Evolutionary conservation across 2,797 vertebrate genomes (phyloP).

Genomic region (Cryptoblepharus egeriae): DNA sequence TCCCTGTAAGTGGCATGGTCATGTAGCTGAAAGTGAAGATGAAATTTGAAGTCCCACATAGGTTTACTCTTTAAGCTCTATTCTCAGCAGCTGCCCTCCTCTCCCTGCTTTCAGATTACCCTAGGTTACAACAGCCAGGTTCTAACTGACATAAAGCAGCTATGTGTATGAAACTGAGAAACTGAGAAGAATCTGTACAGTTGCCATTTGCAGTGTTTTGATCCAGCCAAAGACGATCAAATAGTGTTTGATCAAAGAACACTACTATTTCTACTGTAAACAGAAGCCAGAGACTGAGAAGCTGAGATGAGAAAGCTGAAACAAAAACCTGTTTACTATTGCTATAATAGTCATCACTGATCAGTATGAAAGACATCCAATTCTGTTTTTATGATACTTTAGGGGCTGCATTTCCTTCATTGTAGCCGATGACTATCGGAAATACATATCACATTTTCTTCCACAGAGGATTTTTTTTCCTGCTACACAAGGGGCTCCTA

Average conservation of each 20-base stretch:
- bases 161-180: not conserved
- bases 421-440: not conserved
- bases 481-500: not conserved
- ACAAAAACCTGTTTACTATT: not conserved
- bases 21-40: too few species aligned
- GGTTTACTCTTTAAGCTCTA: too few species aligned
- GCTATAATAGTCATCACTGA: not conserved
- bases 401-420: not conserved
- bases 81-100: not conserved
- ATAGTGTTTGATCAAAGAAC: too few species aligned
- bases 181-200: not conserved
- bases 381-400: not conserved
- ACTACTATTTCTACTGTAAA: too few species aligned
- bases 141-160: not conserved
- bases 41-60: too few species aligned
- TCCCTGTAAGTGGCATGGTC: too few species aligned
- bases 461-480: not conserved
- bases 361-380: not conserved
- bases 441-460: not conserved
- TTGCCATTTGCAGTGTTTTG: not conserved
- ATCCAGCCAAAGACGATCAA: too few species aligned
- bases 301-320: not conserved
- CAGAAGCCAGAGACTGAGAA: not conserved
- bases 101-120: too few species aligned
- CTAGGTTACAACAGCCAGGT: not conserved